These are phyloP conservation scores for Zaprionus tsacasi DNA, from an alignment of 1,140 invertebrate genomes.

Conservation along the genomic window DNA sequence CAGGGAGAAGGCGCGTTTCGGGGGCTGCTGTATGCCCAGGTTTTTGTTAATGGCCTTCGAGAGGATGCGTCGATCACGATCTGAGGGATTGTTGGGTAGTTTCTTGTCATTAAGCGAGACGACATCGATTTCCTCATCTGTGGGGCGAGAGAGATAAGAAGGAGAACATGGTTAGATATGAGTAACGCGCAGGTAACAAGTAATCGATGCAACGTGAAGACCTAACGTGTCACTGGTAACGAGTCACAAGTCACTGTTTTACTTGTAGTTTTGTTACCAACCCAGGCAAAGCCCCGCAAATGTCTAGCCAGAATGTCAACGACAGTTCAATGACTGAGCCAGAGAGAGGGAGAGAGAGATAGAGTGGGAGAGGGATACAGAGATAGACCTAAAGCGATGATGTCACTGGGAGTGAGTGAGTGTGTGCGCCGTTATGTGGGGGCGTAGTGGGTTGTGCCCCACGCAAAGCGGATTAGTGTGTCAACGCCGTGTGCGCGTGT, in stretches of 20 bases:
- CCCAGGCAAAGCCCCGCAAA: constrained; percentile 35
- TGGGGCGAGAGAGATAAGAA: constrained; percentile 71
- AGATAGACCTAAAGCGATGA: constrained; percentile 21
- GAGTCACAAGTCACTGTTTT: neutral
- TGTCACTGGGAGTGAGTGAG: constrained; percentile 13
- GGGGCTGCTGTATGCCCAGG: constrained; percentile 53
- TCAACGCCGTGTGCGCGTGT: constrained; percentile 34
- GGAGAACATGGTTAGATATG: neutral
- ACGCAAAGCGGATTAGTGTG: constrained; percentile 74
- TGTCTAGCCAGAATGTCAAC: constrained; percentile 41
- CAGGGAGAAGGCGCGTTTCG: constrained; percentile 48
- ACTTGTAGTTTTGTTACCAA: neutral
- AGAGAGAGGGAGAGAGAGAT: neutral
- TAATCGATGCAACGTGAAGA: neutral
- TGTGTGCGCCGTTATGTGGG: neutral
- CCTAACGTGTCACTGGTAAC: neutral
- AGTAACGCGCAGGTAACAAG: neutral
- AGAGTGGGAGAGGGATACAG: neutral
- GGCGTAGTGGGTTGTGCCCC: constrained; percentile 3
- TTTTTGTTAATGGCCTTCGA: constrained; percentile 72
- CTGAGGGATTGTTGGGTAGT: constrained; percentile 87
- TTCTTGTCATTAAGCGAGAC: constrained; percentile 88
- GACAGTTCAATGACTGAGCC: constrained; percentile 50
- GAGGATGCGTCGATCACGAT: constrained; percentile 86
- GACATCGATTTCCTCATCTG: constrained; percentile 94